phyloP scores from a whole-genome alignment of 2,797 vertebrate genomes.

The Alauda arvensis region DNA sequence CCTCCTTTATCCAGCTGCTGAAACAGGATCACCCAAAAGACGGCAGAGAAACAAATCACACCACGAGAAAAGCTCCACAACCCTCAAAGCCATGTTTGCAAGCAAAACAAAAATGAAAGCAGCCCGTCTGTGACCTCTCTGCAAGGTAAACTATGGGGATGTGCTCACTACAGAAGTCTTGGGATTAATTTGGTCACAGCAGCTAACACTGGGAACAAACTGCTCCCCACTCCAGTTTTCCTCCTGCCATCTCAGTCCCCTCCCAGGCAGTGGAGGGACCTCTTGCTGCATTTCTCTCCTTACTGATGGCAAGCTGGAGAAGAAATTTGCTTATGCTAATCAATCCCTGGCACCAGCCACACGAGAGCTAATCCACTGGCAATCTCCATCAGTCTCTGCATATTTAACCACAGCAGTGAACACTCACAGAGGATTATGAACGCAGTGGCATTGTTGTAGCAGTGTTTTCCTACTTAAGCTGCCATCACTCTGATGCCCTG shows the following conservation, averaged over 20 bases:
- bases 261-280: not conserved
- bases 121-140: not conserved
- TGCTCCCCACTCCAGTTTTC: not conserved
- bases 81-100: not conserved
- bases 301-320: not conserved
- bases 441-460: constrained; percentile 30
- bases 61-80: not conserved
- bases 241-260: not conserved
- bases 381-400: constrained; percentile 52
- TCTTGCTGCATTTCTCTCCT: not conserved
- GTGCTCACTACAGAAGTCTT: not conserved
- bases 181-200: not conserved
- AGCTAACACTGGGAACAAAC: not conserved
- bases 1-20: not conserved
- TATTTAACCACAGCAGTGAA: constrained; percentile 46
- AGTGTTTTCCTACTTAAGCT: constrained; percentile 27
- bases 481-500: not conserved
- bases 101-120: not conserved
- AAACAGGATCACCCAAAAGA: not conserved
- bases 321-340: constrained; percentile 62
- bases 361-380: constrained; percentile 46
- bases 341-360: constrained; percentile 27
- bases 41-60: not conserved
- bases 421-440: constrained; percentile 40
- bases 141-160: not conserved